Evolutionary conservation across 2,797 vertebrate species (phyloP).

Genomic region (Yasuhikotakia modesta): DNA sequence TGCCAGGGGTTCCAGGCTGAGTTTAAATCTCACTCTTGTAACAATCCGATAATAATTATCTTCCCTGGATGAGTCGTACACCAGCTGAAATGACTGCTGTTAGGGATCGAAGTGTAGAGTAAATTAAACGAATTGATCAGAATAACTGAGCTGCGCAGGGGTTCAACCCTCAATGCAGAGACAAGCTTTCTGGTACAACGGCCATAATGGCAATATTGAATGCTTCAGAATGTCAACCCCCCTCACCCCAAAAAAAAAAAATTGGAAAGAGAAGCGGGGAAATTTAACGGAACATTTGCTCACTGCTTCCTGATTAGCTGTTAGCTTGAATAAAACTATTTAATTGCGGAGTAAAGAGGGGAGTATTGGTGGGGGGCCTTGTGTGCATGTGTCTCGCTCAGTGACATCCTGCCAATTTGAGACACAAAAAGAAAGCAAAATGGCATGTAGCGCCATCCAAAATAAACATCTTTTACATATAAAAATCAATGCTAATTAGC

Average conservation of each 20-base stretch:
- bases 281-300: constrained; percentile 21
- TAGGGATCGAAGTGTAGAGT: constrained; percentile 56
- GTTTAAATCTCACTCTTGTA: constrained; percentile 51
- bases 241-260: not conserved
- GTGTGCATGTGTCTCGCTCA: constrained; percentile 10
- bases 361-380: constrained; percentile 9
- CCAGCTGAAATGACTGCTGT: constrained; percentile 47
- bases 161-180: constrained; percentile 15
- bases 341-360: not conserved
- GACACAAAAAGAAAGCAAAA: not conserved
- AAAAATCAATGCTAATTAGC: constrained; percentile 49
- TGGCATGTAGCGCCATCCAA: constrained; percentile 16
- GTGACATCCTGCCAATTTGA: constrained; percentile 53
- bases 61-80: constrained; percentile 54
- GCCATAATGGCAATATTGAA: constrained; percentile 29
- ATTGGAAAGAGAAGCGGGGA: not conserved
- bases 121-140: constrained; percentile 61
- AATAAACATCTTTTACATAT: constrained; percentile 52
- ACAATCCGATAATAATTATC: constrained; percentile 60
- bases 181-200: constrained; percentile 2
- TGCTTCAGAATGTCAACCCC: not conserved
- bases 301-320: constrained; percentile 32
- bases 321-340: constrained; percentile 22
- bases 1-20: constrained; percentile 50
- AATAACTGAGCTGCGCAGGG: constrained; percentile 38